phyloP scores from a whole-genome alignment of 2,113 vertebrate species.

The Eidolon helvum region DNA sequence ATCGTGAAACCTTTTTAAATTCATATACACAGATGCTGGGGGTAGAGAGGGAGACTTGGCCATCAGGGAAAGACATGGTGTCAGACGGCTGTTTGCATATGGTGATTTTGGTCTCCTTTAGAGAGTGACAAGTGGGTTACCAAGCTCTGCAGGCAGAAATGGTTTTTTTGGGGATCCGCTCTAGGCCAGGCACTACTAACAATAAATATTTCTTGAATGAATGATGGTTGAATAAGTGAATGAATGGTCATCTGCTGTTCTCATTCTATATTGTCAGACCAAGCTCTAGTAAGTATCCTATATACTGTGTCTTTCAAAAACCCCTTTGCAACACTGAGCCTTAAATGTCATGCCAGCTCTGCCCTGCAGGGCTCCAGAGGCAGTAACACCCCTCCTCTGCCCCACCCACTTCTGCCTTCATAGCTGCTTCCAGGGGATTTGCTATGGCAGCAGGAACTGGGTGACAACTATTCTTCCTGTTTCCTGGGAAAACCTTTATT shows the following conservation, averaged over 20 bases:
- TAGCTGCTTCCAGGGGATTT: neutral
- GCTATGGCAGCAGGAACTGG: neutral
- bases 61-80: neutral
- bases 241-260: neutral
- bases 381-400: neutral
- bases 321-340: neutral
- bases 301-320: neutral
- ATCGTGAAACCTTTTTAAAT: neutral
- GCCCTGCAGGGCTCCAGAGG: neutral
- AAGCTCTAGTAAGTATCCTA: neutral
- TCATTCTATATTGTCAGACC: accelerated
- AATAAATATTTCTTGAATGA: neutral
- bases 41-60: neutral
- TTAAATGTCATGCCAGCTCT: neutral
- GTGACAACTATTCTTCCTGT: constrained; percentile 36
- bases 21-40: neutral
- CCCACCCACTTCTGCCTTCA: neutral
- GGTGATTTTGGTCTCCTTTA: neutral
- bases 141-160: neutral
- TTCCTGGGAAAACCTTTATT: constrained; percentile 45
- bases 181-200: neutral
- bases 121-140: neutral
- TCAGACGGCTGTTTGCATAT: neutral
- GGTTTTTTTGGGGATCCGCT: neutral
- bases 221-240: neutral